phyloP scores from a whole-genome alignment of 2,888 invertebrate genomes.

The Tanytarsus gracilentus region DNA sequence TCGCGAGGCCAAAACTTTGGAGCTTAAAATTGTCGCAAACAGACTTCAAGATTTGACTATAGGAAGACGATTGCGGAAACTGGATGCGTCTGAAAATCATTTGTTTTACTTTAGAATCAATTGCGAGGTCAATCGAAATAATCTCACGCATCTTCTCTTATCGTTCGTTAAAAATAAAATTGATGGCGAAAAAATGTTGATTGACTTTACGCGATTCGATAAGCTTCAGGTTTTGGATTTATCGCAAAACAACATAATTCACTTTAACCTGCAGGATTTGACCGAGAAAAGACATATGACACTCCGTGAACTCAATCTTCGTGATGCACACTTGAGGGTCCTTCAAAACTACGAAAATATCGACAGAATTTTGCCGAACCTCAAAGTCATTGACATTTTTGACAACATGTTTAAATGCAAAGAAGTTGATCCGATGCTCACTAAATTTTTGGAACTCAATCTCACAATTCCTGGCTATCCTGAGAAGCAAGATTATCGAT shows the following conservation, averaged over 20 bases:
- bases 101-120: neutral
- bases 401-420: conserved; percentile 4
- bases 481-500: neutral
- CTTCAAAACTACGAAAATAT: neutral
- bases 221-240: neutral
- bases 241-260: neutral
- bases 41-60: neutral
- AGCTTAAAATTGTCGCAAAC: neutral
- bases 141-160: neutral
- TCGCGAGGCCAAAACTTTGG: neutral
- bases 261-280: neutral
- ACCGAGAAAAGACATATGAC: neutral
- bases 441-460: neutral
- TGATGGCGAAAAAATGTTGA: neutral
- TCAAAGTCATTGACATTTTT: neutral
- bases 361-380: neutral
- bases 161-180: neutral
- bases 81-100: neutral
- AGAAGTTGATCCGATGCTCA: neutral
- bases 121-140: neutral
- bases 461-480: neutral
- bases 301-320: neutral
- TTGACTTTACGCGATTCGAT: neutral
- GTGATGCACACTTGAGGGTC: neutral
- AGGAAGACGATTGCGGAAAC: neutral